A percentile compares a stretch with the other conserved stretches of the same genome.
Conservation (phyloP, 2,888 invertebrate species). For the Drosophila limbata region DNA sequence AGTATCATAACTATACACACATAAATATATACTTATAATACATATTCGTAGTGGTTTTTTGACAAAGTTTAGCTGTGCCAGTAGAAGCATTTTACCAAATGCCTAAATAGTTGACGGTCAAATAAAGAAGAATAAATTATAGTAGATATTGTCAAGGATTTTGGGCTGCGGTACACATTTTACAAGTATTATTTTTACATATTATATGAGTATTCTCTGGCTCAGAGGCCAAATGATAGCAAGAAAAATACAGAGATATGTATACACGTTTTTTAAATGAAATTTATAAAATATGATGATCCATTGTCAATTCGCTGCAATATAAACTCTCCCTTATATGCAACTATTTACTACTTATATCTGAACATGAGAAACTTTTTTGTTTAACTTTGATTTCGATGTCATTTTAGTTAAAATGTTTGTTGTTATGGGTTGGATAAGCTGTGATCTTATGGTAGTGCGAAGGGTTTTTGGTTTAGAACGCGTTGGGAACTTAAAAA, state of each 20-base stretch:
- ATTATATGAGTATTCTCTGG: slow-evolving; percentile 22
- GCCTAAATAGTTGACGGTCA: slow-evolving; percentile 20
- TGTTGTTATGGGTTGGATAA: slow-evolving; percentile 46
- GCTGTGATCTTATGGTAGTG: slow-evolving; percentile 65
- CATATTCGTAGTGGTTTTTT: slow-evolving; percentile 57
- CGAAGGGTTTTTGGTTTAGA: slow-evolving; percentile 22
- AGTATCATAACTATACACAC: slow-evolving; percentile 48
- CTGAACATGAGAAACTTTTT: slow-evolving; percentile 10
- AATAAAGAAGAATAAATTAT: background rate
- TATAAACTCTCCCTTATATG: background rate
- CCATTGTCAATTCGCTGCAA: slow-evolving; percentile 57
- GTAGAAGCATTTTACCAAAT: slow-evolving; percentile 39
- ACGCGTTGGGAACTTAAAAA: slow-evolving; percentile 18
- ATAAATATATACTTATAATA: slow-evolving; percentile 32
- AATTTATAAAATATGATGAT: slow-evolving; percentile 38
- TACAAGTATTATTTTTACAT: slow-evolving; percentile 66
- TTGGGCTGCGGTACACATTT: slow-evolving; percentile 63
- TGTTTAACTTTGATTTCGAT: slow-evolving; percentile 3
- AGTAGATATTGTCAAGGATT: slow-evolving; percentile 28
- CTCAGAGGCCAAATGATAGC: slow-evolving; percentile 24
- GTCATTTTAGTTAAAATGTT: slow-evolving; percentile 5
- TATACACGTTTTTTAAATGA: slow-evolving; percentile 46
- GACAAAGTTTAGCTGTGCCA: slow-evolving; percentile 52
- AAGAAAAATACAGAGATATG: slow-evolving; percentile 5
- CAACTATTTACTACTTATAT: background rate